These are phyloP conservation scores for Tricholaema leucomelas DNA, from an alignment of 2,113 vertebrate genomes.

Conservation along the genomic window DNA sequence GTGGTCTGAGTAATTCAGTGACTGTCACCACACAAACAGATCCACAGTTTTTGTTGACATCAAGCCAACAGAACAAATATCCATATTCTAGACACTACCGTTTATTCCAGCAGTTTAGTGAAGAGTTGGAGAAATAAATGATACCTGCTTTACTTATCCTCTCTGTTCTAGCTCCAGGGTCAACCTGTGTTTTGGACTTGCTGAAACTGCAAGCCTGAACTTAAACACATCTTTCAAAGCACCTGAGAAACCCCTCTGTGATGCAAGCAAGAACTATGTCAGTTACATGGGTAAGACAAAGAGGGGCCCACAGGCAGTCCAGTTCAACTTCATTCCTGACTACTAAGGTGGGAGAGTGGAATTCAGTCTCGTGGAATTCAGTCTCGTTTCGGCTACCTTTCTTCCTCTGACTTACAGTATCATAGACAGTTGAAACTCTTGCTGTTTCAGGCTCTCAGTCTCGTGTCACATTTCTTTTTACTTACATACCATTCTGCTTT, in stretches of 20 bases:
- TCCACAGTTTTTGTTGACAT: background rate
- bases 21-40: background rate
- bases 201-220: background rate
- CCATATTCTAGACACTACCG: background rate
- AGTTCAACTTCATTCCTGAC: background rate
- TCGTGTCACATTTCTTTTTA: conserved; percentile 12
- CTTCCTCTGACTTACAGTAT: background rate
- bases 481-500: conserved; percentile 95
- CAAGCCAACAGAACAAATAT: background rate
- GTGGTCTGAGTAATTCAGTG: background rate
- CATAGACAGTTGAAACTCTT: background rate
- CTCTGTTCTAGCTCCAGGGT: background rate
- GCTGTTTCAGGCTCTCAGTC: background rate
- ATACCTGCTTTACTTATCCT: background rate
- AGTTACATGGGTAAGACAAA: background rate
- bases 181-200: background rate
- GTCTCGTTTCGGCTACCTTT: background rate
- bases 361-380: background rate
- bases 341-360: background rate
- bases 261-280: background rate
- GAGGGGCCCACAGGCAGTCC: background rate
- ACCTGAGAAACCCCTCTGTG: background rate
- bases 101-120: background rate
- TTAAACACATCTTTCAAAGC: background rate
- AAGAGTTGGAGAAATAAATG: background rate